Evolutionary conservation across 1,140 invertebrate species (phyloP).

Genomic region (Drosophila paulistorum): DNA sequence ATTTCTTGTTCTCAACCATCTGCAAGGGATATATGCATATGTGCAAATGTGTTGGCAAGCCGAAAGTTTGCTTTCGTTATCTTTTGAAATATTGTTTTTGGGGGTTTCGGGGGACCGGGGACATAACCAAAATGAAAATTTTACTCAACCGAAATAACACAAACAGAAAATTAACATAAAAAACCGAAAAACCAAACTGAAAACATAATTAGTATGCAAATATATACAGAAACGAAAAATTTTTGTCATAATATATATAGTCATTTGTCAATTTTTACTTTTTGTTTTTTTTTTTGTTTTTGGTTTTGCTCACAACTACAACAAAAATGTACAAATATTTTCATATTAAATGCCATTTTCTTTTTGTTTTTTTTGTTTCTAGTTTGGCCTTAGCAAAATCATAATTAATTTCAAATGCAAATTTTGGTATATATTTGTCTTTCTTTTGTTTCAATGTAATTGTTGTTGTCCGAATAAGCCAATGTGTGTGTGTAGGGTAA

Average conservation of each 20-base stretch:
- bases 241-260: conserved; percentile 33
- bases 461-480: conserved; percentile 39
- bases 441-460: conserved; percentile 9
- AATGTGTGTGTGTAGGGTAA: conserved; percentile 3
- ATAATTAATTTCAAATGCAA: conserved; percentile 47
- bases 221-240: conserved; percentile 48
- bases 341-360: conserved; percentile 44
- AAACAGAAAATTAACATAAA: conserved; percentile 39
- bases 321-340: conserved; percentile 47
- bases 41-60: not conserved
- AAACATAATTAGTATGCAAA: conserved; percentile 53
- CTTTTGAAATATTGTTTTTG: not conserved
- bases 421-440: conserved; percentile 28
- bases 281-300: conserved; percentile 23
- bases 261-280: conserved; percentile 51
- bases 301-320: conserved; percentile 44
- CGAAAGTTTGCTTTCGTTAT: not conserved
- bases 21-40: not conserved
- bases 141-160: conserved; percentile 16
- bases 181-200: conserved; percentile 22
- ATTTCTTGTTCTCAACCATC: not conserved
- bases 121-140: not conserved
- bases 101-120: not conserved
- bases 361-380: conserved; percentile 10
- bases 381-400: conserved; percentile 8